Base-by-base conservation (phyloP, 2,113 vertebrate species). In the Acanthochromis polyacanthus region DNA sequence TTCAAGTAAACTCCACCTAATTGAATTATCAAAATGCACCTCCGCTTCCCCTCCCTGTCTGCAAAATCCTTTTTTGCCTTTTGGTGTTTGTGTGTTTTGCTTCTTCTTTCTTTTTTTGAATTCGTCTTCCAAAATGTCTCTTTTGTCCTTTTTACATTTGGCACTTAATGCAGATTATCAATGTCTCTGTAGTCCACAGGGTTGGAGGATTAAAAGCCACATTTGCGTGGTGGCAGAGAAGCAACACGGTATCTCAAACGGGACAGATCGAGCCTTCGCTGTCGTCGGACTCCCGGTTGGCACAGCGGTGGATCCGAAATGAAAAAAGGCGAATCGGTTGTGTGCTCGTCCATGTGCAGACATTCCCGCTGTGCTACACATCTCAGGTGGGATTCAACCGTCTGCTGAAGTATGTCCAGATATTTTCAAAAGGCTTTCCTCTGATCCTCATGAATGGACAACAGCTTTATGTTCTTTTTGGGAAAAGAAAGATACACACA, bases 1-100 rank as follows among this genome's bases (percentile, higher is more conserved):
- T 93, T 93, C 92, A 92, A 92, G 92, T 91, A 91, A 82, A 88
- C 61, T 73, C 71, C 62, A 80, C 62, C 71, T 67, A 76, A 76
- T 82, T 72, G 30, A 64, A 63, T 83, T 78, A 89, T 86, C 79
- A 87, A 91, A 89, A 88, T 51, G 32, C 14, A 61, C 66, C 68
- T 55, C 82, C 64, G 12, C 22, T 15, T 71, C 11, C 11, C 17
- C 17, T 55, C 22, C 11, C 43, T 48, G 52, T 75, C 69, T 74
- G 43, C 11, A 71, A 88, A 78, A 82, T 75, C 73, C 51, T 73
- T 65, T 75, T 50, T 46, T n/a, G 15, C 82, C 40, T 85, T 92
- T 91, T 89, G 82, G 85, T 88, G 75, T 88, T 80, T 60, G 52
- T 68, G 55, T 83, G 56, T 84, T 74, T 76, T 65, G 20, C 1